A percentile compares a stretch with the other conserved stretches of the same genome.
phyloP scores from a whole-genome alignment of 2,113 vertebrate genomes.

The Equus przewalskii region DNA sequence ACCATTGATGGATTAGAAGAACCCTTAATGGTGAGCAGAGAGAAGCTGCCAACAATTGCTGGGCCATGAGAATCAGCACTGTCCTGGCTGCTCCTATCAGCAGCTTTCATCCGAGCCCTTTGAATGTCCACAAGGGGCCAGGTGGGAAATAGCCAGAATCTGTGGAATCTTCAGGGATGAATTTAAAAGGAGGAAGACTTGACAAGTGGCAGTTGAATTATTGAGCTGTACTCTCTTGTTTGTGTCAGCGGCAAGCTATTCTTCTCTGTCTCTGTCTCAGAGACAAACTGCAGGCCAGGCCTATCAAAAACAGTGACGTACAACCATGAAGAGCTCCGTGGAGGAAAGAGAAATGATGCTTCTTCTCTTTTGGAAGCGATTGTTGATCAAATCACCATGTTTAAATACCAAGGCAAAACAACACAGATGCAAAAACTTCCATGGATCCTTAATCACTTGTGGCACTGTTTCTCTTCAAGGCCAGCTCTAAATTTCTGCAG shows the following conservation, averaged over 20 bases:
- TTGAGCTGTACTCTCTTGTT: conserved; percentile 37
- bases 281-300: conserved; percentile 71
- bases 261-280: conserved; percentile 50
- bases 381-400: conserved; percentile 61
- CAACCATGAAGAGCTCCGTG: conserved; percentile 42
- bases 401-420: conserved; percentile 62
- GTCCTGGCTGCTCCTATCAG: not conserved
- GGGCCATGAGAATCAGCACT: not conserved
- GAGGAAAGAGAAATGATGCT: not conserved
- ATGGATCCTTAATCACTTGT: not conserved
- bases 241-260: conserved; percentile 63
- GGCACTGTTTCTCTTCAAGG: conserved; percentile 48
- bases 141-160: conserved; percentile 51
- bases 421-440: conserved; percentile 21
- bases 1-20: conserved; percentile 67
- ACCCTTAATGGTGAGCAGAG: conserved; percentile 60
- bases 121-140: conserved; percentile 54
- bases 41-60: conserved; percentile 46
- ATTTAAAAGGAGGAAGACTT: conserved; percentile 48
- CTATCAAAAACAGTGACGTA: conserved; percentile 2
- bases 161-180: conserved; percentile 25
- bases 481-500: conserved; percentile 35
- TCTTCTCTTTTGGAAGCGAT: conserved; percentile 70
- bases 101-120: conserved; percentile 67
- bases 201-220: conserved; percentile 70